A percentile compares a stretch with the other conserved stretches of the same genome.
phyloP scores from a whole-genome alignment of 2,113 vertebrate species.

The Oryzias curvinotus region DNA sequence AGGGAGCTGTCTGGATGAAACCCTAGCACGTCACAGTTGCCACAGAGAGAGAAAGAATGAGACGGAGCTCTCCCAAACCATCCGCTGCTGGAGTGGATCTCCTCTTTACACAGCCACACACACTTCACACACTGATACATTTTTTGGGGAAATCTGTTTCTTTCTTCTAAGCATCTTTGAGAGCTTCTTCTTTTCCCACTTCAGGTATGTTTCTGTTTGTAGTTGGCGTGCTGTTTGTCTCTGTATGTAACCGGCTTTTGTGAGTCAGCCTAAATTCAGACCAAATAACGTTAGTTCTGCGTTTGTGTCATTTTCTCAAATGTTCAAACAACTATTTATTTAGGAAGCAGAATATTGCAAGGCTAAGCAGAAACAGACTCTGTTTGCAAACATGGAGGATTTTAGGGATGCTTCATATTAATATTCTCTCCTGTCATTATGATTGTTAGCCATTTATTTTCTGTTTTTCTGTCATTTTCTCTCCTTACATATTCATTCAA shows the following conservation, averaged over 20 bases:
- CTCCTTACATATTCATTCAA: not conserved
- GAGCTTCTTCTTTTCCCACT: constrained; percentile 40
- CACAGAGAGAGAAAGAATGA: constrained; percentile 40
- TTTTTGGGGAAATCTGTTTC: constrained; percentile 37
- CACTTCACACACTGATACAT: constrained; percentile 19
- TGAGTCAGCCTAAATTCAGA: constrained; percentile 64
- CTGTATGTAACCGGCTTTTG: constrained; percentile 60
- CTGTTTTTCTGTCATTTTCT: not conserved
- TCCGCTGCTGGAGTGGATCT: constrained; percentile 52
- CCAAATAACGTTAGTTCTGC: constrained; percentile 70
- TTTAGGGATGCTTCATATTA: constrained; percentile 4
- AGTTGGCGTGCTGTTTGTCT: constrained; percentile 44
- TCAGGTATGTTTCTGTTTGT: constrained; percentile 39
- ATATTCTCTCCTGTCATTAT: not conserved
- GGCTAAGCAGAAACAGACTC: constrained; percentile 5
- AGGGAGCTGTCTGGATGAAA: constrained; percentile 63
- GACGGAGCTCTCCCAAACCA: constrained; percentile 36
- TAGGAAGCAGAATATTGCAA: constrained; percentile 17
- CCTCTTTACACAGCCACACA: constrained; percentile 39
- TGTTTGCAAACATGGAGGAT: not conserved
- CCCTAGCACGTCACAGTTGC: constrained; percentile 58
- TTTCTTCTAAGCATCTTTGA: constrained; percentile 34
- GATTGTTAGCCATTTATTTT: not conserved
- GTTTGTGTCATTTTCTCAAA: constrained; percentile 29
- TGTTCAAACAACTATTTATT: too few species aligned